Evolutionary conservation across 2,888 invertebrate species (phyloP), one percentile per base, ranked within the genome.

Genomic region (Uropetala carovei): DNA sequence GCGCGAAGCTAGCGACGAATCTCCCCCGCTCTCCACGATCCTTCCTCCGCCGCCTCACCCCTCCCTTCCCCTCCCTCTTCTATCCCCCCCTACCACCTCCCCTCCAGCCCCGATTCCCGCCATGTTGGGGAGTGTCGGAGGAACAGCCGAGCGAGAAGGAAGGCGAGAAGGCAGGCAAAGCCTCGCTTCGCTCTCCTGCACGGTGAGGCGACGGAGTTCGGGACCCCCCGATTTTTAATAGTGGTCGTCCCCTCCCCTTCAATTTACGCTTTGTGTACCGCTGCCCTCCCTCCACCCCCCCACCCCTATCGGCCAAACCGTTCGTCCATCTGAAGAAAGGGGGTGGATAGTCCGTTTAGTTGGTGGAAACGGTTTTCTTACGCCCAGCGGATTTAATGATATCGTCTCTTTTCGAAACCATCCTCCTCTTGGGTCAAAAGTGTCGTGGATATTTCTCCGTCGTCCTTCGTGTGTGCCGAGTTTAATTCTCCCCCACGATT

Each of bases 71-170:
- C 57, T 83, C 18, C 56, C 43, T 18, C 83, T 56, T 18, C 57
- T 56, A 43, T 83, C 64, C n/a, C 60, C 60, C 16, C 27, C 86
- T 27, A 8, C 86, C 11, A 4, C 22, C 60, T 27, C n/a, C 22
- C 68, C 43, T n/a, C 56, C 7, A n/a, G 43, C 89, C 89, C 89
- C 43, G 60, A 89, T 89, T 89, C 89, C 89, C 89, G 89, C 89
- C 89, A 89, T 89, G 89, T 89, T 89, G 89, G 89, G 83, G 89
- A 89, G 89, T 89, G 89, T 89, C 89, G 89, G 89, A 68, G 89
- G 89, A 27, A 64, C 89, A 64, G 60, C 89, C 89, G 89, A 89
- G 89, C 43, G 64, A 43, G 83, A 57, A 83, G 57, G 83, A n/a
- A 43, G n/a, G 11, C 43, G 43, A 68, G 43, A 60, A 64, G 64